phyloP scores from a whole-genome alignment of 1,140 invertebrate species.

The Penaeus chinensis region DNA sequence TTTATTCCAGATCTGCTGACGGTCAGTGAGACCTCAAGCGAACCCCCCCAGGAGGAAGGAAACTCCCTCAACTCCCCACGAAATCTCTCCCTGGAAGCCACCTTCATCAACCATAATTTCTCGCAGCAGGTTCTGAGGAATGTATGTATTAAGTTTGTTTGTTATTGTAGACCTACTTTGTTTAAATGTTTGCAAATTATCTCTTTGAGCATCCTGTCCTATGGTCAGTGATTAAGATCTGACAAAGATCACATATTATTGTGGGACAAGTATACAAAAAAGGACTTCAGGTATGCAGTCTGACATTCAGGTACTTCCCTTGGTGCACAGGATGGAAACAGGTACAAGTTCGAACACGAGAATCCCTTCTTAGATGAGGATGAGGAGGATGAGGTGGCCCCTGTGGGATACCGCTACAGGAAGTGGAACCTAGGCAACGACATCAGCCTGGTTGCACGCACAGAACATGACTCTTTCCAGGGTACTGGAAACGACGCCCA shows the following conservation, averaged over 20 bases:
- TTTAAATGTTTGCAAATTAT: no score
- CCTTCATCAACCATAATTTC: conserved; percentile 99
- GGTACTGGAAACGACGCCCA: conserved; percentile 91
- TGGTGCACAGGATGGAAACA: conserved; percentile 69
- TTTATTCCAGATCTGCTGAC: conserved; percentile 83
- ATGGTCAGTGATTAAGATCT: no score
- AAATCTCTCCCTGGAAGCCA: conserved; percentile 96
- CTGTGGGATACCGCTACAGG: conserved; percentile 95
- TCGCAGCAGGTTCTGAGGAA: conserved; percentile 88
- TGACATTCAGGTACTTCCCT: neutral
- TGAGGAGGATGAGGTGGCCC: conserved; percentile 88
- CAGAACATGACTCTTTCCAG: conserved; percentile 94
- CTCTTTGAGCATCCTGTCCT: no score
- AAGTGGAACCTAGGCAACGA: conserved; percentile 97
- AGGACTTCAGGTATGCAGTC: no score
- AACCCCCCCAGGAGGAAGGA: conserved; percentile 96
- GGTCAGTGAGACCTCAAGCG: conserved; percentile 97
- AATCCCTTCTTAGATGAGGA: conserved; percentile 93
- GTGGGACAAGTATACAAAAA: no score
- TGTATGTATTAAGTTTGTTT: conserved; percentile 43
- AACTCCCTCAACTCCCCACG: conserved; percentile 94
- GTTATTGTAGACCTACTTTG: conserved; percentile 18
- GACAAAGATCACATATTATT: no score
- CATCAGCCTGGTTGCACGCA: conserved; percentile 90
- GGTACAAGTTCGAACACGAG: conserved; percentile 88